phyloP scores from a whole-genome alignment of 2,797 vertebrate species.

The Falco columbarius region DNA sequence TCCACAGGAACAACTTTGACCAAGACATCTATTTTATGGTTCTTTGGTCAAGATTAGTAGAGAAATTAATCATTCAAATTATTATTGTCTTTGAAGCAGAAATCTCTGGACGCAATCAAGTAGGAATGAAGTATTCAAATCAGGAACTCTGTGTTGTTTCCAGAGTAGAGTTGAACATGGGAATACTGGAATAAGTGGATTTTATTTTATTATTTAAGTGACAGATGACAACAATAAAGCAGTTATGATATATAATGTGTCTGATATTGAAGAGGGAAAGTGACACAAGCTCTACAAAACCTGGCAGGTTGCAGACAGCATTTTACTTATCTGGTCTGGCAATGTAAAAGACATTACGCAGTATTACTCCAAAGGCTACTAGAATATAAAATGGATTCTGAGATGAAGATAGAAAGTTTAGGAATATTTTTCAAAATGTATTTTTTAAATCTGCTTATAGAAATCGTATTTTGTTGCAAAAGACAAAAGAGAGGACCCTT shows the following conservation, averaged over 20 bases:
- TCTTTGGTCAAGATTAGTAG: background rate
- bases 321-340: background rate
- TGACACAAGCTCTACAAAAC: background rate
- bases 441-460: background rate
- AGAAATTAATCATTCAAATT: background rate
- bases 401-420: background rate
- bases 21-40: background rate
- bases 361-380: background rate
- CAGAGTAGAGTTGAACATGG: background rate
- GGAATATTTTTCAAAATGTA: background rate
- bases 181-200: background rate
- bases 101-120: background rate
- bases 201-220: background rate
- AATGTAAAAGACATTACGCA: background rate
- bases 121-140: background rate
- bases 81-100: background rate
- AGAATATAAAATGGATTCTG: background rate
- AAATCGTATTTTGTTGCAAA: background rate
- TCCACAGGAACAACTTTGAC: rapidly evolving
- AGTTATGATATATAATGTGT: background rate
- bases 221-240: background rate
- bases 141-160: background rate
- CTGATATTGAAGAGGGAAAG: background rate
- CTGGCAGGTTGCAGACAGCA: background rate
- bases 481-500: background rate